Evolutionary conservation across 1,140 invertebrate species (phyloP), one percentile per base, ranked within the genome.

Genomic region (Listronotus oregonensis): DNA sequence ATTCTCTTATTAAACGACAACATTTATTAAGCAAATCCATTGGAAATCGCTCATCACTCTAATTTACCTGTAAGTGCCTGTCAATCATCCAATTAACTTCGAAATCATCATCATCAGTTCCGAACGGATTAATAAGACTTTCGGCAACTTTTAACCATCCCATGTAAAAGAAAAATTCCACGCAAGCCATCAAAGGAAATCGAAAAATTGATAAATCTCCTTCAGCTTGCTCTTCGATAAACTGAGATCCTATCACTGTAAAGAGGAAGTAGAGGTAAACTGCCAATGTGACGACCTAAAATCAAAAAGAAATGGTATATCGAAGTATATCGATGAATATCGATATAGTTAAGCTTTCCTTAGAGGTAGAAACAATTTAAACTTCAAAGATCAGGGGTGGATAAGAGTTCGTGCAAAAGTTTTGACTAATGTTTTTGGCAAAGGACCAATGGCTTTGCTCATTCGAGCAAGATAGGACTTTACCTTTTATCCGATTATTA

Each of bases 61-160:
- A n/a, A 43, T 27, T 70, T 79, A 88, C 87, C 80, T 92, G 88
- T 37, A 93, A 80, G 82, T 93, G 90, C 73, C 92, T 86, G 76
- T 95, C 92, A 43, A 95, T 88, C 74, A 94, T 86, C 91, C 92
- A 94, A 71, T 93, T 93, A 8, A 87, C 85, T 82, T 87, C 83
- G 65, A 85, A 85, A 67, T 85, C 83, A 70, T 95, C 93, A 71
- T 96, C 93, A 73, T 96, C 93, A 79, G 95, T 92, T 2, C 93
- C 94, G 76, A 95, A 96, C 0, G 91, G 92, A 79, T 93, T 93
- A 31, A 94, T 90, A 18, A 93, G 78, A 21, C 86, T 87, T 78
- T 94, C 92, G 0, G 91, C 91, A 14, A 93, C 91, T 82, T 94
- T 95, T 40, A 95, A 79, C 93, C 92, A 95, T n/a, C 93, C 93